Conservation (phyloP, 2,797 vertebrate species). For the Mastacembelus armatus region DNA sequence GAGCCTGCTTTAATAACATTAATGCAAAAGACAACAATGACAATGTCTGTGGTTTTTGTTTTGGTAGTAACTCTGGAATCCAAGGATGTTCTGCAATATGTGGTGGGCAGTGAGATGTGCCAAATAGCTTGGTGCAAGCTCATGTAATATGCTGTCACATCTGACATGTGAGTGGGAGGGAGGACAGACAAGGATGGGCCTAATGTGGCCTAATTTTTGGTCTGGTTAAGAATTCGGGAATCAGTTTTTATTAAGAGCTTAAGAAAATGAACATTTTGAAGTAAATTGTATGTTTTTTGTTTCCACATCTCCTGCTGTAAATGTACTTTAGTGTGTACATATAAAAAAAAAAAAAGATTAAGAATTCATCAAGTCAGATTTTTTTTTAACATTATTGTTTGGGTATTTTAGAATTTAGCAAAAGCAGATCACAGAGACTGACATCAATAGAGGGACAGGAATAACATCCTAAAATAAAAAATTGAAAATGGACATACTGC, state of each 20-base stretch:
- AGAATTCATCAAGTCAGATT: too few relatives aligned
- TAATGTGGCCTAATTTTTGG: slow-evolving; percentile 14
- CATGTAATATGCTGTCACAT: not conserved
- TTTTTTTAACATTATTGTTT: too few relatives aligned
- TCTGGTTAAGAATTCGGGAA: slow-evolving; percentile 3
- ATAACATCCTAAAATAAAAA: slow-evolving; percentile 10
- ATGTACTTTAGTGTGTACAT: not conserved
- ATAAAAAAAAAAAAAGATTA: too few relatives aligned
- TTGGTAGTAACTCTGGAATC: not conserved
- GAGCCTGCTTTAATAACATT: not conserved
- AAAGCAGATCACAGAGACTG: not conserved
- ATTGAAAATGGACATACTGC: slow-evolving; percentile 10
- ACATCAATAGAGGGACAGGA: not conserved
- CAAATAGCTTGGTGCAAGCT: slow-evolving; percentile 20
- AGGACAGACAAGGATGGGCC: not conserved
- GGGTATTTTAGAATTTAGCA: too few relatives aligned
- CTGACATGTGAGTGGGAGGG: slow-evolving; percentile 9
- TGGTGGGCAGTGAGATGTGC: slow-evolving; percentile 15
- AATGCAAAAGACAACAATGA: slow-evolving; percentile 8
- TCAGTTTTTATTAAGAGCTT: not conserved
- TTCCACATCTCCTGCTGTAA: slow-evolving; percentile 5
- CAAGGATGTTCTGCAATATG: slow-evolving; percentile 3
- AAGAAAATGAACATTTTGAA: not conserved
- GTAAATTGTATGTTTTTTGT: not conserved
- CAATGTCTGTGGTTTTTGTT: slow-evolving; percentile 14